These are phyloP conservation scores for Autographa gamma DNA, from an alignment of 2,888 invertebrate species.

Conservation along the genomic window DNA sequence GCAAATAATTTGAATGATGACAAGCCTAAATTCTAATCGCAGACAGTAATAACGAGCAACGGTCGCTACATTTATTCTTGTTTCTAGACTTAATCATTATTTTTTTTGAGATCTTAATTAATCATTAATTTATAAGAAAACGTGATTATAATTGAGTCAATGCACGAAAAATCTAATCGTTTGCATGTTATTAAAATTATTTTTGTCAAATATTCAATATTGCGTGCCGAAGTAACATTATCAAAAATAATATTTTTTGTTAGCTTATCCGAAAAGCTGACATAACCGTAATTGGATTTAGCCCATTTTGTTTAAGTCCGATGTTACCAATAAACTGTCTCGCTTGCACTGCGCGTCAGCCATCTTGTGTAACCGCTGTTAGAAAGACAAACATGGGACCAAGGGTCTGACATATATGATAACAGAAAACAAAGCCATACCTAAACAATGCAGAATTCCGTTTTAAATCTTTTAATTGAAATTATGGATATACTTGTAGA, in stretches of 20 bases:
- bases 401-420: constrained; percentile 1
- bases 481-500: neutral
- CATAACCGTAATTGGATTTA: constrained; percentile 63
- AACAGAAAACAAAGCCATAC: constrained; percentile 12
- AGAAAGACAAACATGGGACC: constrained; percentile 23
- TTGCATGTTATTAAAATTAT: constrained; percentile 25
- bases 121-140: constrained; percentile 9
- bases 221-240: constrained; percentile 49
- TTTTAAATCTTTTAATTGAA: neutral
- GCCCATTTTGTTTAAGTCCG: constrained; percentile 54
- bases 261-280: constrained; percentile 56
- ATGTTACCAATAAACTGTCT: constrained; percentile 55
- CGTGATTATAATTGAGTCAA: neutral
- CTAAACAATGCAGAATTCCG: neutral
- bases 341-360: constrained; percentile 41
- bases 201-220: constrained; percentile 34
- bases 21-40: too few relatives aligned
- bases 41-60: too few relatives aligned
- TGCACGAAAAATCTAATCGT: constrained; percentile 7
- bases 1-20: too few relatives aligned
- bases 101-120: constrained; percentile 5
- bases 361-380: constrained; percentile 42
- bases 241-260: constrained; percentile 65
- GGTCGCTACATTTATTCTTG: too few relatives aligned
- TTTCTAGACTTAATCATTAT: too few relatives aligned